Base-by-base conservation (phyloP, 2,888 invertebrate species). In the Xylota sylvarum region DNA sequence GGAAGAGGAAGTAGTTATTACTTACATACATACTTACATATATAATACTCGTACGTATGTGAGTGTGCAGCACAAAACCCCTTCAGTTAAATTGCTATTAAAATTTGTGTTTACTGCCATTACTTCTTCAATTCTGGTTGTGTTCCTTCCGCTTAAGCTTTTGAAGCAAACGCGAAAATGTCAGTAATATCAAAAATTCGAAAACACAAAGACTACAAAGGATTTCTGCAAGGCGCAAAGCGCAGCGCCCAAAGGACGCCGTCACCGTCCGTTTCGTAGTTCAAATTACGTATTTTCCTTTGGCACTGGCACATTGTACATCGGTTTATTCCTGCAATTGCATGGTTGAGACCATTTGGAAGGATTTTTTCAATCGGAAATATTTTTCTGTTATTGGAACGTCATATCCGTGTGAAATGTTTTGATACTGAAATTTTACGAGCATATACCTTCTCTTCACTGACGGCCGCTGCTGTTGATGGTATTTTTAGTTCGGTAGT, bases 311-410 rank as follows among this genome's bases (percentile, higher is more conserved):
- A 58, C 56, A 73, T 43, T 80, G 48, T 65, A 2, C 27, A 19
- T n/a, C 12, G 46, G 60, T 69, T 55, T 76, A 64, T 65, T 43
- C 52, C 40, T 17, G 58, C 23, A 70, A 77, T 70, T 65, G 82
- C 50, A 77, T 72, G 58, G 23, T 50, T 58, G 52, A 58, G 58
- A 76, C 56, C 70, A 70, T 82, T 72, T 72, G 48, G 82, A 70
- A 77, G 70, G 35, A 70, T 72, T 77, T 80, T 65, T 56, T 72
- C 77, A 82, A 82, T 82, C 65, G 76, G 65, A 79, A 70, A 64
- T 70, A 65, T 77, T 77, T 70, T 70, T 50, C 17, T 77, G 40
- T 56, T 72, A 72, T 70, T 50, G 32, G 64, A 58, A 77, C 70
- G 76, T 82, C 82, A 76, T 76, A 64, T 70, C 50, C 58, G 65